Evolutionary conservation across 2,797 vertebrate species (phyloP).

Genomic region (Pangasius krempfi): DNA sequence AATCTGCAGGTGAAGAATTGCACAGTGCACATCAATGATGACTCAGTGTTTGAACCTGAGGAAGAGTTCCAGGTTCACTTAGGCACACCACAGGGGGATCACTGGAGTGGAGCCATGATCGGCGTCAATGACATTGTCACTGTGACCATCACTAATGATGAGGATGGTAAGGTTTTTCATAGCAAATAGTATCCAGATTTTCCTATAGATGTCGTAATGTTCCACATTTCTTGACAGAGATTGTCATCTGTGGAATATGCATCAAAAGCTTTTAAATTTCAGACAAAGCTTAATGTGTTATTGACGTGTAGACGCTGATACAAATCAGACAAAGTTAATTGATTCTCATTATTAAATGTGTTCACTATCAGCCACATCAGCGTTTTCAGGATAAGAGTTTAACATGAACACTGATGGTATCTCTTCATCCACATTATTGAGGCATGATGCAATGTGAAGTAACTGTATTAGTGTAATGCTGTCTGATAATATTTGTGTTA

Average conservation of each 20-base stretch:
- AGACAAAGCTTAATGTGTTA: background rate
- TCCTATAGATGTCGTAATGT: background rate
- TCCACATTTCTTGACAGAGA: background rate
- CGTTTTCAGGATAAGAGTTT: background rate
- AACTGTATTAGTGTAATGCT: background rate
- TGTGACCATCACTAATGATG: conserved; percentile 90
- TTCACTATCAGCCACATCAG: background rate
- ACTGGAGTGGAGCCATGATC: conserved; percentile 93
- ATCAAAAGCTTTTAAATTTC: background rate
- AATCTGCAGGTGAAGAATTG: conserved; percentile 91
- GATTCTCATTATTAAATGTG: background rate
- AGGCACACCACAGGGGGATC: conserved; percentile 87
- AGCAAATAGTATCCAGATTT: background rate
- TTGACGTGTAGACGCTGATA: background rate
- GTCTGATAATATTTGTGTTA: background rate
- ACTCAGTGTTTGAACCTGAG: conserved; percentile 92
- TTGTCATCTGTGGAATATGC: background rate
- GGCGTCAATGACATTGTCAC: conserved; percentile 81
- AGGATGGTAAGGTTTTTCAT: conserved; percentile 83
- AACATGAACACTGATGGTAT: background rate
- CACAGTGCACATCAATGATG: conserved; percentile 84
- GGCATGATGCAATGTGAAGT: background rate
- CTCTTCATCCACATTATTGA: background rate
- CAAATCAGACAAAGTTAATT: background rate
- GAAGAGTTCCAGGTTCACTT: conserved; percentile 91